Percentiles rank a stretch among this genome's conserved stretches.
Conservation (phyloP, 2,113 vertebrate species). For the Danionella cerebrum region DNA sequence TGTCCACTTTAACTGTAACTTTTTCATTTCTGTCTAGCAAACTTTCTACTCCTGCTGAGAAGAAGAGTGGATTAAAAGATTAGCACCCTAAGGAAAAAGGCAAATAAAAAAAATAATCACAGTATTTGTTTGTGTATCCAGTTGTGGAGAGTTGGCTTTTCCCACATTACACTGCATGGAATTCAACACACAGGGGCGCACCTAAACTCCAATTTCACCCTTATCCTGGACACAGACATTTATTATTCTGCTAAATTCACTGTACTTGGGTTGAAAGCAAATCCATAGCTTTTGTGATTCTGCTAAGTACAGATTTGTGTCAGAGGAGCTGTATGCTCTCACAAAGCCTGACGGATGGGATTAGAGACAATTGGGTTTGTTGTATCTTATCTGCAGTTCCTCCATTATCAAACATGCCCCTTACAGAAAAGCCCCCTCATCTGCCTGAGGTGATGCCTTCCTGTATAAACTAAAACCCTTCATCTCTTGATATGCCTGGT, state of each 20-base stretch:
- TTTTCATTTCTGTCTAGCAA: not conserved
- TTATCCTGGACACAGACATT: slow-evolving; percentile 1
- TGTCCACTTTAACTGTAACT: slow-evolving; percentile 12
- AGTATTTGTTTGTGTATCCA: slow-evolving; percentile 30
- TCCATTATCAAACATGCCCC: slow-evolving; percentile 17
- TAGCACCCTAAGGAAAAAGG: not conserved
- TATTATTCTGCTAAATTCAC: slow-evolving; percentile 3
- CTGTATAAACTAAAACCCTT: not conserved
- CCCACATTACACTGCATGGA: not conserved
- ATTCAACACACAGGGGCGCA: not conserved
- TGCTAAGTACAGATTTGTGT: slow-evolving; percentile 16
- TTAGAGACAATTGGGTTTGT: slow-evolving; percentile 22
- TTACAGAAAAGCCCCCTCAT: not conserved
- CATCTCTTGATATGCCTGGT: not conserved
- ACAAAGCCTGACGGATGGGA: slow-evolving; percentile 26
- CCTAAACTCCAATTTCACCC: not conserved
- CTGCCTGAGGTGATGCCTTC: slow-evolving; percentile 2
- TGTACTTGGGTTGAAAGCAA: slow-evolving; percentile 17
- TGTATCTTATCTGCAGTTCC: slow-evolving; percentile 24
- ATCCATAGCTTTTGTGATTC: slow-evolving; percentile 15
- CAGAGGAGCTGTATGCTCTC: slow-evolving; percentile 12
- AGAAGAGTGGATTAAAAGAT: slow-evolving; percentile 38
- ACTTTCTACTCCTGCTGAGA: not conserved
- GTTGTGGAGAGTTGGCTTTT: not conserved
- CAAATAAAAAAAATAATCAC: slow-evolving; percentile 6